Percentiles rank a stretch among this genome's conserved stretches.
phyloP scores from a whole-genome alignment of 2,113 vertebrate species.

The Indicator indicator region DNA sequence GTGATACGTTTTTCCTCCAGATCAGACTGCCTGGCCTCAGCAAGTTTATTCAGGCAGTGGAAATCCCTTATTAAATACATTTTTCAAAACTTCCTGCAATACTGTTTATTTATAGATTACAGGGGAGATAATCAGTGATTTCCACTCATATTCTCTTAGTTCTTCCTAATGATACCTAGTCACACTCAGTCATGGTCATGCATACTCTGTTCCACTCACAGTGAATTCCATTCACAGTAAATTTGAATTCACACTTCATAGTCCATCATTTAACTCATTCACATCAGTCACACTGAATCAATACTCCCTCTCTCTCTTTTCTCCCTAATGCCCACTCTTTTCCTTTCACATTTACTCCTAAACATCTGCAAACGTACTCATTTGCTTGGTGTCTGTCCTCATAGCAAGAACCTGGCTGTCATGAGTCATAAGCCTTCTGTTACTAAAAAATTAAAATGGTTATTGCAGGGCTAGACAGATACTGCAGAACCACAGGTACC shows the following conservation, averaged over 20 bases:
- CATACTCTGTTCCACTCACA: constrained; percentile 65
- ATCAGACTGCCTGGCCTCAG: constrained; percentile 62
- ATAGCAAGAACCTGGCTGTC: background rate
- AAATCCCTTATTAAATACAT: constrained; percentile 78
- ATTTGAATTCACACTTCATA: constrained; percentile 75
- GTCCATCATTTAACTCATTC: constrained; percentile 74
- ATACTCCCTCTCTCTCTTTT: constrained; percentile 1
- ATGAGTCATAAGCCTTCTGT: background rate
- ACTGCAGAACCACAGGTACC: background rate
- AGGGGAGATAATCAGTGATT: constrained; percentile 70
- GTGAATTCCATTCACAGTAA: constrained; percentile 61
- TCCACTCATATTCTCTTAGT: constrained; percentile 62
- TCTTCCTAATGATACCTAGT: constrained; percentile 71
- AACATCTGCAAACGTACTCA: constrained; percentile 28
- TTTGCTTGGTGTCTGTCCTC: background rate
- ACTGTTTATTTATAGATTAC: constrained; percentile 75
- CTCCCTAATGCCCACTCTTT: constrained; percentile 29
- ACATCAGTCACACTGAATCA: constrained; percentile 73
- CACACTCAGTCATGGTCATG: constrained; percentile 72
- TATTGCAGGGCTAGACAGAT: background rate
- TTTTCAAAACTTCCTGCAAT: constrained; percentile 73
- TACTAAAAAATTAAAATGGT: background rate
- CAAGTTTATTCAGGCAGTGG: constrained; percentile 72
- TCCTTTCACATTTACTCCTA: constrained; percentile 44
- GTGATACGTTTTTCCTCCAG: constrained; percentile 61